Conservation (phyloP, 1,140 invertebrate species). For the Oncopeltus fasciatus region DNA sequence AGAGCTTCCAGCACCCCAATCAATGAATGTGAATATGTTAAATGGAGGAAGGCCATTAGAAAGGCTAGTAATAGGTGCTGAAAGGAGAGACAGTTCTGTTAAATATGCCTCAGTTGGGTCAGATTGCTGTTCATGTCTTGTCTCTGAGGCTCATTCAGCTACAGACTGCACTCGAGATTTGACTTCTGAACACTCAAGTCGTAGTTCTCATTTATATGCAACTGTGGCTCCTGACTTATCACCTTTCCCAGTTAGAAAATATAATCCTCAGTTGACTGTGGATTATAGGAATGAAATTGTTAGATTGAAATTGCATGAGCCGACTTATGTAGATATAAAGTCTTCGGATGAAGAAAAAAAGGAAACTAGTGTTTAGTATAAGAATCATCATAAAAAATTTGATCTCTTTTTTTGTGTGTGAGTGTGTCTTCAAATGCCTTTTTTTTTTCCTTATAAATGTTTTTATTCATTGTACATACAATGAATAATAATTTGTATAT, state of each 20-base stretch:
- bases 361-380: constrained; percentile 20
- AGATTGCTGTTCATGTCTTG: constrained; percentile 17
- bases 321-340: constrained; percentile 11
- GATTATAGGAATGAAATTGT: constrained; percentile 16
- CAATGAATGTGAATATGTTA: constrained; percentile 14
- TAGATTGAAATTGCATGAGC: constrained; percentile 11
- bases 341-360: constrained; percentile 20
- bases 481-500: no score
- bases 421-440: no score
- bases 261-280: constrained; percentile 1
- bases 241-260: not conserved
- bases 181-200: constrained; percentile 20
- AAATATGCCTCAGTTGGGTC: constrained; percentile 19
- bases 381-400: no score
- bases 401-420: no score
- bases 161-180: constrained; percentile 24
- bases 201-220: constrained; percentile 23
- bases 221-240: constrained; percentile 22
- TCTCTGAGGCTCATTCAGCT: constrained; percentile 20
- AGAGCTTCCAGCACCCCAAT: constrained; percentile 28
- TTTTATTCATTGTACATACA: no score
- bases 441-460: no score
- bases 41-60: constrained; percentile 15
- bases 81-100: constrained; percentile 19
- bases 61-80: constrained; percentile 24